phyloP scores from a whole-genome alignment of 1,140 invertebrate genomes.

The Aphidius gifuensis region DNA sequence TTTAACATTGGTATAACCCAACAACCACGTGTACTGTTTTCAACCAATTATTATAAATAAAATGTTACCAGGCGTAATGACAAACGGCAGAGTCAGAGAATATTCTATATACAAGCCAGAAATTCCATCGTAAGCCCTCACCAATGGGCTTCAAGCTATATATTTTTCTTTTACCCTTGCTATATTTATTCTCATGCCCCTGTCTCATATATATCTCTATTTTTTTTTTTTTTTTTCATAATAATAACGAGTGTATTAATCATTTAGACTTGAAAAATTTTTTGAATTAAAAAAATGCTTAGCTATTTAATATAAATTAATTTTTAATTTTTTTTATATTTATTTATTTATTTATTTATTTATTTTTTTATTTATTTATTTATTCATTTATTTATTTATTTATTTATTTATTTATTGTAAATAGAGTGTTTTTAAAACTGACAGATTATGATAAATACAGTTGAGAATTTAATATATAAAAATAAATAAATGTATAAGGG shows the following conservation, averaged over 20 bases:
- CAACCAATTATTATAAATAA: constrained; percentile 53
- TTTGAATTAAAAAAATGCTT: constrained; percentile 9
- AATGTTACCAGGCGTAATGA: constrained; percentile 47
- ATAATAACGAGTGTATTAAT: constrained; percentile 9
- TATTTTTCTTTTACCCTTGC: constrained; percentile 5
- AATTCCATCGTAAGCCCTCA: constrained; percentile 29
- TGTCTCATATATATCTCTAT: constrained; percentile 4
- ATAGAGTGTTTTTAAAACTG: too few relatives aligned
- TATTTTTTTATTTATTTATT: too few relatives aligned
- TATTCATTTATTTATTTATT: too few relatives aligned
- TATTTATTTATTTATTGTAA: too few relatives aligned
- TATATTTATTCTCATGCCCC: constrained; percentile 1
- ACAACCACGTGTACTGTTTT: constrained; percentile 44
- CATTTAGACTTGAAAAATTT: constrained; percentile 21
- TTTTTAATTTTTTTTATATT: too few relatives aligned
- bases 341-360: too few relatives aligned
- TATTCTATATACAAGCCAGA: constrained; percentile 20
- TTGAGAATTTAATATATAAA: too few relatives aligned
- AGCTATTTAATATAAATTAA: neutral
- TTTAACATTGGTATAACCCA: constrained; percentile 23
- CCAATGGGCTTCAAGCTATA: constrained; percentile 41
- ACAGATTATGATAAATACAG: too few relatives aligned
- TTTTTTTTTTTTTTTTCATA: constrained; percentile 11
- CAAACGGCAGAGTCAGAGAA: constrained; percentile 37
- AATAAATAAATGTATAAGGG: too few relatives aligned